Evolutionary conservation across 2,888 invertebrate genomes (phyloP), one percentile per base, ranked within the genome.

Genomic region (Troides oblongomaculatus): DNA sequence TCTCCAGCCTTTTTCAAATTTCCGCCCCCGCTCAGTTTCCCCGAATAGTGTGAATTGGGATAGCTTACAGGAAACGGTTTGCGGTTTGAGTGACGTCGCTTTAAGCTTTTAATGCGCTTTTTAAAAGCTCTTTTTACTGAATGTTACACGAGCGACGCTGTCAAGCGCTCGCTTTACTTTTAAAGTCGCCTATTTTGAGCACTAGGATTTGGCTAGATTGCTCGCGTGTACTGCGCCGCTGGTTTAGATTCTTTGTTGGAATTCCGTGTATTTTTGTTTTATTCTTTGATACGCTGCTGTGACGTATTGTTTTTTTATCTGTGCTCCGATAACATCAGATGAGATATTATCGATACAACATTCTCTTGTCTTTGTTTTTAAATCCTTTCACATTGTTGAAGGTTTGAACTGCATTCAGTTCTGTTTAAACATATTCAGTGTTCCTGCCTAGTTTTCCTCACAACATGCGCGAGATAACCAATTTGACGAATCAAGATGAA

Each of bases 131-230:
- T 76, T 74, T 76, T 73, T 74, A 61, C 66, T 39, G 70, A 72
- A 70, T 70, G 74, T 72, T 73, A 74, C 74, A 70, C 79, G 81
- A 84, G 85, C 86, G 89, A 88, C 87, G 68, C 79, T 81, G 84
- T 83, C 81, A 80, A 10, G 8, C 79, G 71, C 75, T 78, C 61
- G 71, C 73, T 79, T 79, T 30, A 62, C 14, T 53, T 57, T 59
- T 69, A 57, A 30, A 50, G 57, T 65, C 57, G 58, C 62, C 80
- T 78, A 78, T 81, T 83, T 81, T 81, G 77, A 77, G 74, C 80
- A 79, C 78, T 80, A 84, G 80, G 81, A 83, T 78, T 77, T 81
- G 76, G 79, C 77, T 79, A 80, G 84, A 85, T 86, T 87, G 87
- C 84, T 81, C 78, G 84, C 85, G 83, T 78, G 75, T 85, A 86